Evolutionary conservation across 1,140 invertebrate species (phyloP).

Genomic region (Drosophila punjabiensis): DNA sequence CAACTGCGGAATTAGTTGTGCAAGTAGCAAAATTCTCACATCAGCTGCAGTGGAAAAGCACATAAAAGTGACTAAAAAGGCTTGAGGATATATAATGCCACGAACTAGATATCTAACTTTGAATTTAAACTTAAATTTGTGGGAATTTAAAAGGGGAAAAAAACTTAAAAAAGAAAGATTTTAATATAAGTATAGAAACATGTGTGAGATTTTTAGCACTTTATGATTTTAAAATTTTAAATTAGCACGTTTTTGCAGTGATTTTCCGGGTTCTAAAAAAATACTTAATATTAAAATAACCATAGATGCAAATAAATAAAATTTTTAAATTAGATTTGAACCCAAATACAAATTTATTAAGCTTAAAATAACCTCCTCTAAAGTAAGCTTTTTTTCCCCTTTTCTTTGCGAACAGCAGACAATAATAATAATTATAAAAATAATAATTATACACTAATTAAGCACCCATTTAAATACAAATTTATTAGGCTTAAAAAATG

Average conservation of each 20-base stretch:
- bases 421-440: no score
- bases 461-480: no score
- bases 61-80: constrained; percentile 14
- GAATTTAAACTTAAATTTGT: constrained; percentile 6
- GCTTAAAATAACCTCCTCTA: no score
- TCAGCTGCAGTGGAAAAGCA: constrained; percentile 36
- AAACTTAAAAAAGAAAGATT: not conserved
- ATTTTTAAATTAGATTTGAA: not conserved
- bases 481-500: no score
- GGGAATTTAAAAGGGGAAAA: not conserved
- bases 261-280: no score
- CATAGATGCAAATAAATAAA: not conserved
- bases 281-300: no score
- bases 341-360: not conserved
- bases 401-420: no score
- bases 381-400: no score
- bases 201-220: no score
- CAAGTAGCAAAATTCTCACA: constrained; percentile 46
- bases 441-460: no score
- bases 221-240: not conserved
- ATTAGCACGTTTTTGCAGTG: not conserved
- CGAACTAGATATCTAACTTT: not conserved
- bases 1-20: constrained; percentile 60
- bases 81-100: not conserved
- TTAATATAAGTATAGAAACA: not conserved